Evolutionary conservation across 2,797 vertebrate genomes (phyloP), one percentile per base, ranked within the genome.

Genomic region (Coccyzus lansbergi): DNA sequence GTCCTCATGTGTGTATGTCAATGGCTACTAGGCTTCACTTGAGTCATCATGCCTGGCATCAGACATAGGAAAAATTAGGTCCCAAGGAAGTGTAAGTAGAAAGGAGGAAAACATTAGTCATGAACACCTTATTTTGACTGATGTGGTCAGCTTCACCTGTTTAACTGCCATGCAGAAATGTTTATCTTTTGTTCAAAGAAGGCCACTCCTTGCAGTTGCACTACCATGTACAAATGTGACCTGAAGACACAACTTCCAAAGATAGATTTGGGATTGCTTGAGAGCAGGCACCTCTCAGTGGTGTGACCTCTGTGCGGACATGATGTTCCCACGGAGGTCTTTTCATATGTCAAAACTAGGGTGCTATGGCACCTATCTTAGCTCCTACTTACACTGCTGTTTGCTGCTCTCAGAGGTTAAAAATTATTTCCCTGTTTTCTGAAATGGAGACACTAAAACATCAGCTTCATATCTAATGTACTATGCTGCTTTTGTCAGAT

Each of bases 341-440:
- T 64, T 29, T 38, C 55, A 59, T 6, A 6, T 9, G 9, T 48
- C 33, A 48, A 9, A 78, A 40, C n/a, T 28, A 5, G 5, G 28
- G 21, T 2, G 51, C n/a, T 46, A 21, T n/a, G 19, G 10, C 18
- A 74, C 13, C 38, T 75, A 0, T 24, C 33, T 12, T 77, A 56
- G 19, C 15, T 77, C 5, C 21, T 65, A 59, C 15, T 25, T 63
- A 31, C 0, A 0, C 38, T 59, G 19, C 13, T 76, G 2, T 62
- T 60, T 42, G 40, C 29, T 64, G 11, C 6, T 68, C 9, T 74
- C 40, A 59, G 59, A 40, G 15, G n/a, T 7, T 77, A 74, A 87
- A 86, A 56, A 26, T 9, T 8, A 49, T 81, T 49, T 83, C 25
- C 26, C 36, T 51, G 4, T 64, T 76, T 91, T 84, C 60, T 81